phyloP scores from a whole-genome alignment of 1,140 invertebrate species.

The Cydia amplana region DNA sequence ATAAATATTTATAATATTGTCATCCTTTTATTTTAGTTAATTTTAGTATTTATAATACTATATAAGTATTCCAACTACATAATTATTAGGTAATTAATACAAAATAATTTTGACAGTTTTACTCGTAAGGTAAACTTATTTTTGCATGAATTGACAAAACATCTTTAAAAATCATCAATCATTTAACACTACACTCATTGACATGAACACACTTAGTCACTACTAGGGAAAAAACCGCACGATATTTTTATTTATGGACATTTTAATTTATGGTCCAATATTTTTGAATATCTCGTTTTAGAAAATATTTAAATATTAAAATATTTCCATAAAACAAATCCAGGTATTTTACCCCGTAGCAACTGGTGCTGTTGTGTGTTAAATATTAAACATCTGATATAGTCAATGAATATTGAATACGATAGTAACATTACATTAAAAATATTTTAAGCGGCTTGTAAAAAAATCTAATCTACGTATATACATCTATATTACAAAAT shows the following conservation, averaged over 20 bases:
- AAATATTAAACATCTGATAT: slow-evolving; percentile 33
- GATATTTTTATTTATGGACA: not conserved
- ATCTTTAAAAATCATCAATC: not conserved
- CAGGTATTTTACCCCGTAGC: not conserved
- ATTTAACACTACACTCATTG: slow-evolving; percentile 3
- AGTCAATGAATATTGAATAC: slow-evolving; percentile 33
- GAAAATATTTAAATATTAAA: too few relatives aligned
- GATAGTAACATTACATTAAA: slow-evolving; percentile 13
- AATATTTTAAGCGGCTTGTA: slow-evolving; percentile 55
- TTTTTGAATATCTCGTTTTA: too few relatives aligned
- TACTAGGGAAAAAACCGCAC: not conserved
- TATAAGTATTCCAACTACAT: slow-evolving; percentile 63
- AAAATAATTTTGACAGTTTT: slow-evolving; percentile 24
- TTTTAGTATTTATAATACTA: slow-evolving; percentile 71
- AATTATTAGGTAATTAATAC: slow-evolving; percentile 53
- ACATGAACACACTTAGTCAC: not conserved
- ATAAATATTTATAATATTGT: slow-evolving; percentile 75
- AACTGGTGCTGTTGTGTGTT: not conserved
- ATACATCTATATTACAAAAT: slow-evolving; percentile 72
- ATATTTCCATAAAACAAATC: too few relatives aligned
- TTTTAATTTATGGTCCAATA: not conserved
- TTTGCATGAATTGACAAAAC: not conserved
- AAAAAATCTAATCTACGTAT: slow-evolving; percentile 65
- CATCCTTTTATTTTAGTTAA: slow-evolving; percentile 67
- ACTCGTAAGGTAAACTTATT: not conserved